Evolutionary conservation across 2,113 vertebrate genomes (phyloP).

Genomic region (Riparia riparia): DNA sequence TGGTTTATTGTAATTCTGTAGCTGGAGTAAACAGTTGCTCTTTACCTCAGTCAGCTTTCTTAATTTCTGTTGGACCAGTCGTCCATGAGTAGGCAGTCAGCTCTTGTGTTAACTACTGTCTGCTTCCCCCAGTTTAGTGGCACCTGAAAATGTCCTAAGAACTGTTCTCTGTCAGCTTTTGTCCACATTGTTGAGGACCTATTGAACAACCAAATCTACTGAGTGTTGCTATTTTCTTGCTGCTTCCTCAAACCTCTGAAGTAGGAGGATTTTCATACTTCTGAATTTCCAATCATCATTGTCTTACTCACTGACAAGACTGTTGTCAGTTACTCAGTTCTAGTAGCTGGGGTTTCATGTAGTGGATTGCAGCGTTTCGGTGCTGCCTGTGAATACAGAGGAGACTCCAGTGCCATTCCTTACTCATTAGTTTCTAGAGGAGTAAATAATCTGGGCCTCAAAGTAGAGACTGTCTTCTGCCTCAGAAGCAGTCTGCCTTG

Average conservation of each 20-base stretch:
- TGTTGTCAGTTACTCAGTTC: neutral
- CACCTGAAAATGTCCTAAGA: neutral
- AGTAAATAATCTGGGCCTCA: neutral
- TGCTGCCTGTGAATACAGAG: neutral
- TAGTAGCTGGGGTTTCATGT: neutral
- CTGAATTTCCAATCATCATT: neutral
- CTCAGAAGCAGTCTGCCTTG: neutral
- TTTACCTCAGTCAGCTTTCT: neutral
- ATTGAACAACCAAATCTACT: neutral
- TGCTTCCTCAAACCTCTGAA: neutral
- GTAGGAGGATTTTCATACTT: neutral
- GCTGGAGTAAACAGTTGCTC: neutral
- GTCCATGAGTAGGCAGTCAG: neutral
- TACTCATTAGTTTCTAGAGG: neutral
- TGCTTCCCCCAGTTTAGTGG: accelerated
- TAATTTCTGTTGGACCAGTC: neutral
- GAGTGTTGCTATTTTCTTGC: neutral
- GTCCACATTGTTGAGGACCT: neutral
- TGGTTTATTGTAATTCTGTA: neutral
- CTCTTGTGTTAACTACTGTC: neutral
- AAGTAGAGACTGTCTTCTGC: neutral
- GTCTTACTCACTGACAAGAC: neutral
- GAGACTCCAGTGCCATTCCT: neutral
- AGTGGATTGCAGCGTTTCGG: neutral
- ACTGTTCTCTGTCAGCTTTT: neutral